A percentile compares a stretch with the other conserved stretches of the same genome.
These are phyloP conservation scores for Diabrotica undecimpunctata DNA, from an alignment of 1,140 invertebrate species.

Conservation along the genomic window DNA sequence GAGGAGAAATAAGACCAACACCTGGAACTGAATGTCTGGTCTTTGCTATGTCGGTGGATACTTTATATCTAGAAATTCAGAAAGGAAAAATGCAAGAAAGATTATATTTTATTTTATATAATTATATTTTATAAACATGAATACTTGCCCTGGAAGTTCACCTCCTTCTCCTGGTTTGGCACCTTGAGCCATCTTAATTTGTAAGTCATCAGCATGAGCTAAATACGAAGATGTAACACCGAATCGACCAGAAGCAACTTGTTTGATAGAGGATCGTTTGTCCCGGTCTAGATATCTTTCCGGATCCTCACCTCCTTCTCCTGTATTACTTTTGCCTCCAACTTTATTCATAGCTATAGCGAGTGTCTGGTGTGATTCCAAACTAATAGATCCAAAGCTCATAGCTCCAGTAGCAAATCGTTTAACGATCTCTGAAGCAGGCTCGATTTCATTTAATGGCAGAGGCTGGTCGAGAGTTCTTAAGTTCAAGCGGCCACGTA, in stretches of 20 bases:
- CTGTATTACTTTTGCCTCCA: slow-evolving; percentile 92
- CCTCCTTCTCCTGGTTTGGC: slow-evolving; percentile 96
- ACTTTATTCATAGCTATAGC: slow-evolving; percentile 95
- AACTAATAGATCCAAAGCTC: slow-evolving; percentile 89
- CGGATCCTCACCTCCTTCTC: slow-evolving; percentile 89
- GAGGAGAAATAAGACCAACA: slow-evolving; percentile 97
- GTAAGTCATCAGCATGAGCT: slow-evolving; percentile 92
- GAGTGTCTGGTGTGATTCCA: slow-evolving; percentile 92
- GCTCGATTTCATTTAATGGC: slow-evolving; percentile 83
- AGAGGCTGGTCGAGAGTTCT: slow-evolving; percentile 72
- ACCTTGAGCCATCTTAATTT: slow-evolving; percentile 99
- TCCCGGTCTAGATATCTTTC: slow-evolving; percentile 78
- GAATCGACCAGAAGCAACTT: slow-evolving; percentile 96
- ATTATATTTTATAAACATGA: neutral
- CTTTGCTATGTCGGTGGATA: slow-evolving; percentile 91
- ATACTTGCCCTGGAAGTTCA: slow-evolving; percentile 82
- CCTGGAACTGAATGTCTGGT: slow-evolving; percentile 94
- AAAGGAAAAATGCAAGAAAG: neutral
- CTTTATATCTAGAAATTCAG: slow-evolving; percentile 48
- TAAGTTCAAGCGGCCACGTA: slow-evolving; percentile 90
- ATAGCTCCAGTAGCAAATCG: slow-evolving; percentile 78
- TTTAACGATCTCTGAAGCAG: slow-evolving; percentile 93
- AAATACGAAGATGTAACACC: slow-evolving; percentile 97
- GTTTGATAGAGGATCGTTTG: slow-evolving; percentile 78
- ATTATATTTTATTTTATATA: neutral